Percentiles rank a stretch among this genome's conserved stretches.
These are phyloP conservation scores for Drosophila punjabiensis DNA, from an alignment of 1,140 invertebrate species.

Conservation along the genomic window DNA sequence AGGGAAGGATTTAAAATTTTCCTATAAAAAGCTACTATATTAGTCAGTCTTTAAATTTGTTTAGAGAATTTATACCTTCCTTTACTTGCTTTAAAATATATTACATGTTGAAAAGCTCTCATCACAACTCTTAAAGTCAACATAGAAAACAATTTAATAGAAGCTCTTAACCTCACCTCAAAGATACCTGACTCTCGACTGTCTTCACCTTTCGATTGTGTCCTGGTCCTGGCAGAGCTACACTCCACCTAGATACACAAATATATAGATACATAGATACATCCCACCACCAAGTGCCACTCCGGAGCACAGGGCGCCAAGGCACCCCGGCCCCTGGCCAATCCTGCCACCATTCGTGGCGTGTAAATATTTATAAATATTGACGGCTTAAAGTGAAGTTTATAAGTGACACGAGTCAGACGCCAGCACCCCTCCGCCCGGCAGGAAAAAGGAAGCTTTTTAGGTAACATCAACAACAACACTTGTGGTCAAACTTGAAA, in stretches of 20 bases:
- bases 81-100: not conserved
- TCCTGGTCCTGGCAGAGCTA: conserved; percentile 23
- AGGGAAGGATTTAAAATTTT: not conserved
- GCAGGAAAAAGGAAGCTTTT: conserved; percentile 68
- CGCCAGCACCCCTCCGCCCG: conserved; percentile 17
- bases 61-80: not conserved
- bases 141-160: not conserved
- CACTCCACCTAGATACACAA: conserved; percentile 10
- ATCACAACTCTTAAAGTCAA: too few species aligned
- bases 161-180: too few species aligned
- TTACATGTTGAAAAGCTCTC: not conserved
- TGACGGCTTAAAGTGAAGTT: conserved; percentile 82
- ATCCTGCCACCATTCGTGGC: conserved; percentile 44
- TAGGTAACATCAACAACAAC: conserved; percentile 59
- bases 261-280: conserved; percentile 4
- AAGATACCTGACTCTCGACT: conserved; percentile 1
- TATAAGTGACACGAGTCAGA: conserved; percentile 75
- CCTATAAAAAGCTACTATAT: not conserved
- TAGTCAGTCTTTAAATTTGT: not conserved
- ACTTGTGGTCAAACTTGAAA: conserved; percentile 82
- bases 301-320: conserved; percentile 14
- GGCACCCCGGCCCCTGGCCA: conserved; percentile 5
- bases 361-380: conserved; percentile 83
- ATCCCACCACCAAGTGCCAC: conserved; percentile 24
- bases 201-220: not conserved